phyloP scores from a whole-genome alignment of 2,113 vertebrate genomes.

The Progne subis region DNA sequence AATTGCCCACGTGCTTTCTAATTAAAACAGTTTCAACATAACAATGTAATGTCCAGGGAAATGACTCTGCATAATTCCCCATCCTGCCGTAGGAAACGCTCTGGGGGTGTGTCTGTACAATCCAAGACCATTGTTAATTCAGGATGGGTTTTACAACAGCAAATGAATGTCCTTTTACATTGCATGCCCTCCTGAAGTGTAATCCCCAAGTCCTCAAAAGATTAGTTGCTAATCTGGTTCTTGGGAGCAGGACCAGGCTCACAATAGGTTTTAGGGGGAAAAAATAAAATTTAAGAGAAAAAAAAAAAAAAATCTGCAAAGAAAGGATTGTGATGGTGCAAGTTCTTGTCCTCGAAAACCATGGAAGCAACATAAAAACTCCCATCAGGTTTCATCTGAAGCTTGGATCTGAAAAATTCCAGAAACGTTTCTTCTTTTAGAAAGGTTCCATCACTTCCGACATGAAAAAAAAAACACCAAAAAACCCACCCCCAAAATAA shows the following conservation, averaged over 20 bases:
- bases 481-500: neutral
- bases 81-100: slow-evolving; percentile 15
- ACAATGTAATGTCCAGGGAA: slow-evolving; percentile 6
- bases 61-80: slow-evolving; percentile 10
- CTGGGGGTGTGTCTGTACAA: neutral
- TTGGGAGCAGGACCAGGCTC: neutral
- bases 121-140: neutral
- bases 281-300: neutral
- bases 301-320: neutral
- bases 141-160: neutral
- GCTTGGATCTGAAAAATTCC: neutral
- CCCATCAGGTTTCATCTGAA: neutral
- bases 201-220: neutral
- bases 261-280: neutral
- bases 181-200: neutral
- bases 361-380: neutral
- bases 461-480: neutral
- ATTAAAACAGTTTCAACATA: neutral
- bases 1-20: neutral
- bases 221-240: neutral
- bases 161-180: neutral
- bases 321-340: neutral
- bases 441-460: neutral
- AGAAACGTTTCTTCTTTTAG: neutral
- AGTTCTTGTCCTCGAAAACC: neutral